Evolutionary conservation across 2,888 invertebrate genomes (phyloP), one percentile per base, ranked within the genome.

Genomic region (Cloeon dipterum): DNA sequence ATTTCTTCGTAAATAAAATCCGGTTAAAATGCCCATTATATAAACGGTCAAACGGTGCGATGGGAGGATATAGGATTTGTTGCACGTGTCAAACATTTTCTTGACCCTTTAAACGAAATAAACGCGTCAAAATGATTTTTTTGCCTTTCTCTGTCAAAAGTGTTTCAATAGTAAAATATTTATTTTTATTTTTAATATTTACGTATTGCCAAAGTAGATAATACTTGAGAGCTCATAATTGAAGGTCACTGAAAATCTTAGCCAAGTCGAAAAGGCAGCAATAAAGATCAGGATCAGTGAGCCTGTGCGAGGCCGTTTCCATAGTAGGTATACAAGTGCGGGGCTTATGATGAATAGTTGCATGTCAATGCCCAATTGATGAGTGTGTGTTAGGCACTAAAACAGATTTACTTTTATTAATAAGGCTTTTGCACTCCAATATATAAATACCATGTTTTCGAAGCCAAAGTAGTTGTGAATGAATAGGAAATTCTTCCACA

Each of bases 341-440:
- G 74, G 74, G 2, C 73, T 69, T 14, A 66, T 46, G 1, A 65
- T 57, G 48, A 74, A 74, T 17, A 74, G 51, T 52, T 74, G 71
- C 1, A 71, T 74, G 46, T 74, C 74, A 42, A 74, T 74, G 23
- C 74, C 74, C 35, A 74, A 48, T 47, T 74, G 74, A 51, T 74
- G 74, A 0, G 74, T 74, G 44, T 74, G 74, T 1, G 73, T 74
- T 17, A 74, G 54, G 47, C 74, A 74, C 70, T 71, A 56, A 55
- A 4, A 40, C 14, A 16, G 26, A 4, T 4, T 17, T 17, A 4
- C 2, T 14, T 8, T 16, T 8, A 33, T 16, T 33, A 4, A 3
- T 18, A 33, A 33, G 13, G 26, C 11, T 11, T 11, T 3, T 4
- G 38, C 10, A 2, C 11, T 21, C 7, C 19, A 21, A 20, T 21